Conservation (phyloP, 2,113 vertebrate genomes). For the Dunckerocampus dactyliophorus region DNA sequence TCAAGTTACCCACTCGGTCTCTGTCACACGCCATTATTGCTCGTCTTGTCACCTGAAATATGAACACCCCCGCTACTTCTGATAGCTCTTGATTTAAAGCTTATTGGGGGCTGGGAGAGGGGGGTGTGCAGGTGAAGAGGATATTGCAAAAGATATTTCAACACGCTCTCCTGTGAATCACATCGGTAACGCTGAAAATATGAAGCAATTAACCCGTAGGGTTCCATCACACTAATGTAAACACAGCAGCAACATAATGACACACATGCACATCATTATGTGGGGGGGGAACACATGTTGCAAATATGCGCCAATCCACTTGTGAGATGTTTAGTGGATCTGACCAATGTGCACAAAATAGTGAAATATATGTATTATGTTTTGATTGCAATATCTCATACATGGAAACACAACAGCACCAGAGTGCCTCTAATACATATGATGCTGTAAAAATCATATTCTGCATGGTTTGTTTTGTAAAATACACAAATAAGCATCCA, state of each 20-base stretch:
- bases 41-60: conserved; percentile 62
- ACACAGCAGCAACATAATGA: neutral
- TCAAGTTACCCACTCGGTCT: conserved; percentile 66
- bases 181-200: conserved; percentile 8
- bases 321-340: too few relatives aligned
- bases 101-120: neutral
- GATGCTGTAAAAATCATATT: too few relatives aligned
- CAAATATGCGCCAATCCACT: too few relatives aligned
- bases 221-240: conserved; percentile 5
- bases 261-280: conserved; percentile 1
- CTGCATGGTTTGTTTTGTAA: too few relatives aligned
- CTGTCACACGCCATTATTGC: conserved; percentile 63
- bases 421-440: too few relatives aligned
- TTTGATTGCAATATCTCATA: too few relatives aligned
- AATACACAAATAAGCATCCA: too few relatives aligned
- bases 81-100: conserved; percentile 57
- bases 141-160: conserved; percentile 65
- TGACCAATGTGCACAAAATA: too few relatives aligned
- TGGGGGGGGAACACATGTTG: too few relatives aligned
- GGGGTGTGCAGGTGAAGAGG: conserved; percentile 40
- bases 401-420: too few relatives aligned
- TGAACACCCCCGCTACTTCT: conserved; percentile 34
- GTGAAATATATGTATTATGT: too few relatives aligned
- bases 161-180: conserved; percentile 44
- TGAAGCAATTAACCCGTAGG: neutral